Conservation (phyloP, 2,797 vertebrate species). For the Danio choprae region DNA sequence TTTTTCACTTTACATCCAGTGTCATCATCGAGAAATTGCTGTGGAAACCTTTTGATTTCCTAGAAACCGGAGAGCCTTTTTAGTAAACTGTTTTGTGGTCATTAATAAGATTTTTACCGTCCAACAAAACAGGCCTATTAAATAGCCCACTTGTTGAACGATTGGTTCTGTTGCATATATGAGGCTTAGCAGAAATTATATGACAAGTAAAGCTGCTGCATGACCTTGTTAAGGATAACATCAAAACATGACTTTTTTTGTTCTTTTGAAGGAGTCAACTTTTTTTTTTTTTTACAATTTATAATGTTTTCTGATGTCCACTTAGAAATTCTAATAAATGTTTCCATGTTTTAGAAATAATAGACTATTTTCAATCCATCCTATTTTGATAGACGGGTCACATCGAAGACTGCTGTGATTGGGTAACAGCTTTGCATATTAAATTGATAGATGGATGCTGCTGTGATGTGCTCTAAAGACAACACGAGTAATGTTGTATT, state of each 20-base stretch:
- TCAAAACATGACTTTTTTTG: too few relatives aligned
- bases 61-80: constrained; percentile 1
- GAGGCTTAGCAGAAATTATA: constrained; percentile 2
- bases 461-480: too few relatives aligned
- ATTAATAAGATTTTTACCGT: constrained; percentile 29
- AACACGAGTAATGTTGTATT: too few relatives aligned
- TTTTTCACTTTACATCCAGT: constrained; percentile 1
- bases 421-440: too few relatives aligned
- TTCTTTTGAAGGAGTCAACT: too few relatives aligned
- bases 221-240: neutral
- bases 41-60: constrained; percentile 1
- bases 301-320: too few relatives aligned
- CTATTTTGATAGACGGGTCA: too few relatives aligned
- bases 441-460: neutral
- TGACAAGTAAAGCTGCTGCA: neutral
- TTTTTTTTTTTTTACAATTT: too few relatives aligned
- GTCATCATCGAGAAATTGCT: neutral
- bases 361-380: too few relatives aligned
- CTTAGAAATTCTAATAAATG: too few relatives aligned
- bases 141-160: constrained; percentile 15
- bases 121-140: constrained; percentile 20
- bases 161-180: neutral
- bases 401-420: too few relatives aligned
- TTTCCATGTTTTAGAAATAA: too few relatives aligned
- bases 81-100: constrained; percentile 15